Evolutionary conservation across 1,140 invertebrate species (phyloP), one percentile per base, ranked within the genome.

Genomic region (Drosophila malerkotliana): DNA sequence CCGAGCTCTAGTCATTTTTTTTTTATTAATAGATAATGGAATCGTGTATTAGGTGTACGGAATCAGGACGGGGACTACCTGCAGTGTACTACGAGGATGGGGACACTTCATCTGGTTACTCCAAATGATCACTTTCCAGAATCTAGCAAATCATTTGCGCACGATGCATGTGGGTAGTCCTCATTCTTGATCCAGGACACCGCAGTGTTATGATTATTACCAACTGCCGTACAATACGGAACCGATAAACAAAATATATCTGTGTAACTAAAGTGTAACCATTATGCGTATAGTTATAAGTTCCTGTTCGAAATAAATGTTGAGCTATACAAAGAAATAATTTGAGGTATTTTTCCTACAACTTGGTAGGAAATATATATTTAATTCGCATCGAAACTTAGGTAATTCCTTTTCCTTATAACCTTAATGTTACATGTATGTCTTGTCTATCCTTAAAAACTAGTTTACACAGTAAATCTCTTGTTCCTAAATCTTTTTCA

Each of bases 231-330:
- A 73, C 44, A 48, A 79, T 61, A 52, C 30, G 12, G 59, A 66
- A 15, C n/a, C 14, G 15, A 21, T 21, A 69, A 69, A 69, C 37
- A 60, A 72, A 72, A 37, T 58, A 49, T 26, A 45, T 53, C 61
- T 77, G 68, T 73, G 59, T 63, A 61, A 64, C 44, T 68, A 59
- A 66, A 34, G 60, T 64, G 75, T 73, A 81, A 66, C 59, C 76
- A 78, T 63, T 72, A 68, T 82, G 74, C 79, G 66, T 24, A 52
- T 85, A 85, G 83, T 64, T 76, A 14, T 85, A 85, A 85, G 82
- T 88, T 88, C 79, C 84, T 88, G 83, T 88, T 88, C 69, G 39
- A 82, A 88, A 88, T 88, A 88, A 88, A 88, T 79, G 83, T 88
- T 88, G 63, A 87, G 81, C 59, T 37, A 52, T 79, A 44, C 9